Evolutionary conservation across 1,140 invertebrate species (phyloP).

Genomic region (Pentalonia nigronervosa): DNA sequence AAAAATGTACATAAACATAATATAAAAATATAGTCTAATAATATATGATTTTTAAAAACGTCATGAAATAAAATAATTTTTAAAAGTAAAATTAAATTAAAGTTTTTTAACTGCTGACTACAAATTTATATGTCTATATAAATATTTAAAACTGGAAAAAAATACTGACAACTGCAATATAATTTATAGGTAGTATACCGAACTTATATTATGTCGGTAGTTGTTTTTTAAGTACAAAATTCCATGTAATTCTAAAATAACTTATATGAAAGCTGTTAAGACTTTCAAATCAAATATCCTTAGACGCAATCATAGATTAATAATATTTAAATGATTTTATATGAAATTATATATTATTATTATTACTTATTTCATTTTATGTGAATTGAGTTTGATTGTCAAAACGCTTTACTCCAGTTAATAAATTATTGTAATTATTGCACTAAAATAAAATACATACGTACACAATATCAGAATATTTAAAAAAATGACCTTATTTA

Average conservation of each 20-base stretch:
- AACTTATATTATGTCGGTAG: not conserved
- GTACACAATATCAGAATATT: not conserved
- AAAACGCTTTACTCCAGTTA: not conserved
- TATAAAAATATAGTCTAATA: not conserved
- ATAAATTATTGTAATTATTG: not conserved
- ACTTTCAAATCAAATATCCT: not conserved
- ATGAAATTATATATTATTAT: no score
- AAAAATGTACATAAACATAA: not conserved
- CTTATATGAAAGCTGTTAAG: not conserved
- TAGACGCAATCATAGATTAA: not conserved
- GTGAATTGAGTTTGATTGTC: not conserved
- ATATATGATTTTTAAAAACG: not conserved
- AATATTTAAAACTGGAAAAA: not conserved
- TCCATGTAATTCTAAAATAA: not conserved
- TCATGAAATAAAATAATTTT: no score
- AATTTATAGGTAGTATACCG: not conserved
- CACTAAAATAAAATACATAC: not conserved
- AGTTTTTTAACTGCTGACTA: not conserved
- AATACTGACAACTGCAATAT: not conserved
- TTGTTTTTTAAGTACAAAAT: not conserved
- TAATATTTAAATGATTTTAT: not conserved
- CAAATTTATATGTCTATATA: not conserved
- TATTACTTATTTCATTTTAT: no score
- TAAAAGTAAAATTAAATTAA: not conserved
- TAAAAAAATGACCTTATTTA: not conserved